Base-by-base conservation (phyloP, 2,113 vertebrate genomes). In the Campylorhamphus procurvoides region DNA sequence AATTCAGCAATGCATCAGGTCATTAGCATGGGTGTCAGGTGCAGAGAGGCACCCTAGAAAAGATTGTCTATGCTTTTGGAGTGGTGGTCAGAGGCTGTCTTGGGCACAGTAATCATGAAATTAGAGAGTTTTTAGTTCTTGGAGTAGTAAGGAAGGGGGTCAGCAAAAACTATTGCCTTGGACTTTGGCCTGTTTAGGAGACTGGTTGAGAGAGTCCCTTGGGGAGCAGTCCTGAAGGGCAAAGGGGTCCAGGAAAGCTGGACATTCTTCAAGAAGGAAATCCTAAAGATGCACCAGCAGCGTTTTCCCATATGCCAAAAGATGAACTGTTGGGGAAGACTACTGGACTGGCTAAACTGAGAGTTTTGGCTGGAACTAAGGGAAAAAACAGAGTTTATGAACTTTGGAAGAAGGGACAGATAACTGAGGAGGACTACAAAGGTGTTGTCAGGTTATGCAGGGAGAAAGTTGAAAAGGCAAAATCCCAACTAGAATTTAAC, bases 1-100 rank as follows among this genome's bases (percentile, higher is more conserved):
- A 19, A 44, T 46, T 18, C 42, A 40, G 53, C 5, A 40, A 28
- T 37, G 55, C 37, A 7, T 28, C 17, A 0, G 1, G n/a, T 35
- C 37, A 15, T n/a, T 6, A 3, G 56, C 7, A 0, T 13, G 28
- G 35, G 16, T 12, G 10, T 18, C 31, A 4, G 0, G 23, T 46
- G 72, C 92, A 53, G 47, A 67, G 53, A 33, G 42, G 44, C 59
- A 53, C 58, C 58, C 58, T 35, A 9, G 17, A 17, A 28, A 60
- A 35, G 31, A 9, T 1, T 9, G 12, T 19, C 62, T 50, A 7
- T 60, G 46, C 62, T 82, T 55, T 25, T 46, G 44, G 14, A n/a
- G 20, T 55, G 47, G 47, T 55, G n/a, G 19, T 62, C n/a, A 42
- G 60, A 63, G 37, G 39, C 39, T 40, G 18, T 29, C 60, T 63